Evolutionary conservation across 2,888 invertebrate species (phyloP).

Genomic region (Spialia ferax): DNA sequence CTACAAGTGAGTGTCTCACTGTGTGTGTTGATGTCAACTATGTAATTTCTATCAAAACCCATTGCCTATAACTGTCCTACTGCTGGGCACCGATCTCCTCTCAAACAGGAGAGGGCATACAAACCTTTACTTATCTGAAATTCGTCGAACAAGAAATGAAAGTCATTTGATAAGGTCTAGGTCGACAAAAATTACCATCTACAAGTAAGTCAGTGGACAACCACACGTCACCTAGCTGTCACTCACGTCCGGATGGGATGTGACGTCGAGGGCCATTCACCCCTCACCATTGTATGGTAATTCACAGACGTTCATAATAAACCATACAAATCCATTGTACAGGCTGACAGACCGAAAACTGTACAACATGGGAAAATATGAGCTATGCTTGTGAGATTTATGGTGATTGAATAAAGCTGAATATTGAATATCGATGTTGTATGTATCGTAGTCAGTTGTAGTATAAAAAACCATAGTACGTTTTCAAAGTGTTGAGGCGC

Average conservation of each 20-base stretch:
- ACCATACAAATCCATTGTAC: constrained; percentile 39
- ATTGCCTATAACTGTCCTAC: no score
- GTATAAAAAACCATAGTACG: neutral
- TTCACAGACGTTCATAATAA: constrained; percentile 42
- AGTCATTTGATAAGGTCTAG: no score
- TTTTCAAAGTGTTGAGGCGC: neutral
- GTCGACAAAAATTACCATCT: constrained; percentile 18
- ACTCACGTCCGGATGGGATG: constrained; percentile 44
- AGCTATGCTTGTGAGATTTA: constrained; percentile 19
- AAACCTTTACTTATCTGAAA: no score
- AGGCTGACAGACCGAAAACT: constrained; percentile 20
- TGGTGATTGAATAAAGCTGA: constrained; percentile 12
- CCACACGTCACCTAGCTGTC: constrained; percentile 19
- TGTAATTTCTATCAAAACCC: no score
- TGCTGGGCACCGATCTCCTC: no score
- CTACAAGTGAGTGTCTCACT: constrained; percentile 92
- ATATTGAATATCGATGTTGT: constrained; percentile 1
- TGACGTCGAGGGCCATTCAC: constrained; percentile 53
- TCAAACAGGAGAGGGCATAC: no score
- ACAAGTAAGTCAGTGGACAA: constrained; percentile 24
- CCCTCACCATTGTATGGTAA: constrained; percentile 54
- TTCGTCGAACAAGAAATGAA: no score
- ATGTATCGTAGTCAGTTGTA: neutral
- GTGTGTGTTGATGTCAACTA: no score
- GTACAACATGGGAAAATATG: constrained; percentile 6